Evolutionary conservation across 1,140 invertebrate genomes (phyloP).

Genomic region (Subanguina moxae): DNA sequence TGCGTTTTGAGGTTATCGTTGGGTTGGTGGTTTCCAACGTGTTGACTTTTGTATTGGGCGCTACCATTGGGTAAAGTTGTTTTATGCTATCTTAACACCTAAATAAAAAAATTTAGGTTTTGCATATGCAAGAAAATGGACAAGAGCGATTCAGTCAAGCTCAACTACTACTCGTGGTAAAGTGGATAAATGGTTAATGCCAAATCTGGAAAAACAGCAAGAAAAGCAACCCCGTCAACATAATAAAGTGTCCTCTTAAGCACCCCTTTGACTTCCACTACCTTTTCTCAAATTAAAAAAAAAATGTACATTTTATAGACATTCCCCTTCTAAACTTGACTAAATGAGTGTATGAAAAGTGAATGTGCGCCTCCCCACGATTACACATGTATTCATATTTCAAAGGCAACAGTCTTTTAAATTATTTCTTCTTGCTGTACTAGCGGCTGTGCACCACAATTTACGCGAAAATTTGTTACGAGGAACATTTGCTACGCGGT

Average conservation of each 20-base stretch:
- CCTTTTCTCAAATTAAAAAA: neutral
- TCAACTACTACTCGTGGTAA: conserved; percentile 5
- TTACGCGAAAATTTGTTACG: no score
- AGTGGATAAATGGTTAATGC: neutral
- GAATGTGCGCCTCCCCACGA: neutral
- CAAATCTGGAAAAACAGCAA: neutral
- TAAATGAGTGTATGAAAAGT: neutral
- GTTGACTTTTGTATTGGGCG: conserved; percentile 78
- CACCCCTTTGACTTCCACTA: neutral
- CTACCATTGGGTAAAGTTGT: conserved; percentile 75
- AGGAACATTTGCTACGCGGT: no score
- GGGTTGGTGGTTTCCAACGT: conserved; percentile 83
- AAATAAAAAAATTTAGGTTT: conserved; percentile 18
- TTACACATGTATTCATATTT: neutral
- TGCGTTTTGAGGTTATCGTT: conserved; percentile 81
- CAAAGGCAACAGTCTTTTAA: neutral
- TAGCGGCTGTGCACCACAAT: no score
- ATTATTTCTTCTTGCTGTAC: neutral
- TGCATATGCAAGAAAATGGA: conserved; percentile 42
- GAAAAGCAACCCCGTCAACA: neutral
- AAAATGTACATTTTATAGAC: neutral
- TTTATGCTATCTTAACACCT: no score
- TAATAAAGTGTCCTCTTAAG: neutral
- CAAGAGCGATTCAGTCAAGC: conserved; percentile 19
- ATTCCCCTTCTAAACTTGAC: neutral